Evolutionary conservation across 2,797 vertebrate species (phyloP), one percentile per base, ranked within the genome.

Genomic region (Argya squamiceps): DNA sequence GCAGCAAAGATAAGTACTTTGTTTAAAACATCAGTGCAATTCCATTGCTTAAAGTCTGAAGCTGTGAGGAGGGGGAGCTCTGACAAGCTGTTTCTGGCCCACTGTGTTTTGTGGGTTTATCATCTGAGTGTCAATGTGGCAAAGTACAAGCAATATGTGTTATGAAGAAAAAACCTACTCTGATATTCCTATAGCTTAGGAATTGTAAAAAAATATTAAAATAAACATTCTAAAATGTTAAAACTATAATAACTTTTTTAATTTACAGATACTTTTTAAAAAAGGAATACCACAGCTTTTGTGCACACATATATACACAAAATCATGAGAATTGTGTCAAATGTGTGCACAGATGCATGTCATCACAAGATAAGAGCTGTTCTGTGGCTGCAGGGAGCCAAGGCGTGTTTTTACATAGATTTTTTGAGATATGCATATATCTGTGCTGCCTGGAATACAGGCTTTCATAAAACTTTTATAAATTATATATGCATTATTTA

Each of bases 151-250:
- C 10, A 82, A 49, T 20, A 37, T 18, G 22, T 30, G 10, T 32
- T 50, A 36, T 7, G n/a, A 84, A 62, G 49, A 46, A 71, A 37
- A 58, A 64, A 43, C 17, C 3, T 23, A 30, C 32, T 71, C 50
- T 82, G 29, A 44, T 68, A 32, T 63, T 74, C 26, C 41, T 34
- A 15, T 36, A 19, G 20, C 16, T 81, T 59, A 56, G 15, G 34
- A 53, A 56, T 39, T 69, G 44, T 21, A 36, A 53, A 71, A 81
- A 58, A 37, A 1, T 5, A 58, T 15, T 59, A 47, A 30, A 69
- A 64, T 8, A 39, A 64, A 7, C 2, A 18, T 37, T 52, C 10
- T 43, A 8, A 26, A 23, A 10, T 14, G 34, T 47, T 1, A 0
- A 7, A 71, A 83, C 37, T 32, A 27, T 1, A 44, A 41, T 34